A percentile compares a stretch with the other conserved stretches of the same genome.
These are phyloP conservation scores for Brachionus rubens DNA, from an alignment of 1,140 invertebrate species.

Conservation along the genomic window DNA sequence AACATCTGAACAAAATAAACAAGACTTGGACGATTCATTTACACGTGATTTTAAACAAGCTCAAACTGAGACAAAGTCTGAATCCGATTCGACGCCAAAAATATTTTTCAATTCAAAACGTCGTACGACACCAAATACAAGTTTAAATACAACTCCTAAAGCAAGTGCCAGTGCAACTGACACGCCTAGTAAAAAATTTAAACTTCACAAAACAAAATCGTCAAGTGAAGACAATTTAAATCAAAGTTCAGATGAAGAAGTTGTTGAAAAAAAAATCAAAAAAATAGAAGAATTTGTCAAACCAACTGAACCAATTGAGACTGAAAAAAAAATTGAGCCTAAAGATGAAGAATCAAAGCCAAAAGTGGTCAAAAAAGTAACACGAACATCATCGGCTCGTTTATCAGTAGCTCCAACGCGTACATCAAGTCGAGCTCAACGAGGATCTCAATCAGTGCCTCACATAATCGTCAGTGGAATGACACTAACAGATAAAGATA, in stretches of 20 bases:
- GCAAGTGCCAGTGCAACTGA: not conserved
- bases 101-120: conserved; percentile 23
- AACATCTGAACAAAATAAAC: not conserved
- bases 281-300: not conserved
- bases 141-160: not conserved
- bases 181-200: conserved; percentile 26
- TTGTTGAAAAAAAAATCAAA: not conserved
- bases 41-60: not conserved
- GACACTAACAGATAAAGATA: too few relatives aligned
- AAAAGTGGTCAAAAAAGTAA: not conserved
- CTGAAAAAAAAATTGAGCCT: not conserved
- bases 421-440: not conserved
- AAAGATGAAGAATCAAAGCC: not conserved
- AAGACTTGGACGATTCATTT: not conserved
- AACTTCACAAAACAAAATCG: conserved; percentile 12
- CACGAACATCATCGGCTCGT: not conserved
- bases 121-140: not conserved
- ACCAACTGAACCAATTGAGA: not conserved
- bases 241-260: not conserved
- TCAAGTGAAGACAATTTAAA: conserved; percentile 31
- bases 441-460: not conserved
- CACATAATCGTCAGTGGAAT: too few relatives aligned
- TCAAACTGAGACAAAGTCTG: not conserved
- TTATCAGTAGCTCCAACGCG: not conserved
- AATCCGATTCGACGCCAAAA: not conserved